A percentile compares a stretch with the other conserved stretches of the same genome.
Evolutionary conservation across 2,797 vertebrate genomes (phyloP).

Genomic region (Setipinna tenuifilis): DNA sequence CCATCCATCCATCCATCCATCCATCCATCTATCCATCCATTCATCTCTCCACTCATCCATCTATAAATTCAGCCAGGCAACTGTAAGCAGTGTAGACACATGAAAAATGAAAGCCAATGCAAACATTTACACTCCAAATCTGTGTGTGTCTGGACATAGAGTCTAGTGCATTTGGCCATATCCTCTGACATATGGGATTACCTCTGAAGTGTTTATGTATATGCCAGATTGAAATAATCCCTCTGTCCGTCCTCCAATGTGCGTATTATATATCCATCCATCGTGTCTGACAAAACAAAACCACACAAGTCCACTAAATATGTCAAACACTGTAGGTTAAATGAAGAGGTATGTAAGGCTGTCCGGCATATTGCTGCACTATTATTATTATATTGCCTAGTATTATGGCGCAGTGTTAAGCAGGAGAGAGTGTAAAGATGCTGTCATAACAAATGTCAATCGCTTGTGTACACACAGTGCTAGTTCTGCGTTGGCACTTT

Average conservation of each 20-base stretch:
- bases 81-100: background rate
- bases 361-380: too few species aligned
- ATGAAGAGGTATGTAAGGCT: too few species aligned
- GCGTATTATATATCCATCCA: background rate
- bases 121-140: background rate
- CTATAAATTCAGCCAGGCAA: background rate
- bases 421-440: background rate
- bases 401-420: background rate
- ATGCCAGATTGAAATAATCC: background rate
- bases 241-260: background rate
- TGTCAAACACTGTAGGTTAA: background rate
- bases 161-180: background rate
- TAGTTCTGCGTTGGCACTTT: background rate
- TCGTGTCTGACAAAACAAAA: background rate
- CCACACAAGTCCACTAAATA: background rate
- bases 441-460: background rate
- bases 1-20: background rate
- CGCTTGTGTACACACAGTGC: background rate
- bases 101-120: background rate
- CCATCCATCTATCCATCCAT: background rate
- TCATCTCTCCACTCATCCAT: background rate
- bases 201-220: background rate
- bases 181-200: background rate
- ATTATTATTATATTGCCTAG: too few species aligned
- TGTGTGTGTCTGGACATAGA: background rate